These are phyloP conservation scores for Brachionus manjavacas DNA, from an alignment of 1,140 invertebrate genomes.

Conservation along the genomic window DNA sequence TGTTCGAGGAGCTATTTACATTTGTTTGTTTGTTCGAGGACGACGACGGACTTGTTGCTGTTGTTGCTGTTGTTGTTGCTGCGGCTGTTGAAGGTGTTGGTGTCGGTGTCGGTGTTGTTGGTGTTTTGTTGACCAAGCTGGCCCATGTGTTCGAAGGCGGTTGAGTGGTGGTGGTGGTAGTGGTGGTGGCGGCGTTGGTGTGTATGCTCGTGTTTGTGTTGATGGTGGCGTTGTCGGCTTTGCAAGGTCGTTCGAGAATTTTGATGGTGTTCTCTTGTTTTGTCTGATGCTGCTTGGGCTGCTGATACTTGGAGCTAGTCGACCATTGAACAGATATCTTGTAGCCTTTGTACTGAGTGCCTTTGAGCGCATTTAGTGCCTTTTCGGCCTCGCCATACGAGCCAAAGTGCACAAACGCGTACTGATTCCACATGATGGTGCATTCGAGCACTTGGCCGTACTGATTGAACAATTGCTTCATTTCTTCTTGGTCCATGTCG, in stretches of 20 bases:
- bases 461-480: conserved; percentile 38
- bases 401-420: conserved; percentile 42
- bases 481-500: conserved; percentile 41
- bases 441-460: conserved; percentile 34
- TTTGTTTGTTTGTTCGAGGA: not conserved
- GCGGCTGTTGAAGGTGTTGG: no score
- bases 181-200: no score
- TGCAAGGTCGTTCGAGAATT: not conserved
- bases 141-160: not conserved
- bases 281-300: conserved; percentile 15
- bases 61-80: not conserved
- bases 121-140: not conserved
- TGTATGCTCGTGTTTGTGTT: no score
- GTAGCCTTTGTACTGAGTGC: conserved; percentile 25
- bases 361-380: conserved; percentile 26
- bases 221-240: not conserved
- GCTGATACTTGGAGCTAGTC: conserved; percentile 39
- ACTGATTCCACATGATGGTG: conserved; percentile 42
- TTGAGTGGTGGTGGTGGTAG: not conserved
- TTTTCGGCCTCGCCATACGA: conserved; percentile 36
- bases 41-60: not conserved
- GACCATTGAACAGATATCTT: conserved; percentile 38
- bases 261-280: not conserved
- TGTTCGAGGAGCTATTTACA: not conserved
- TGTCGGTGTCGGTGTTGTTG: not conserved